These are phyloP conservation scores for Pseudococcus jackbeardsleyi DNA, from an alignment of 2,888 invertebrate species.

Conservation along the genomic window DNA sequence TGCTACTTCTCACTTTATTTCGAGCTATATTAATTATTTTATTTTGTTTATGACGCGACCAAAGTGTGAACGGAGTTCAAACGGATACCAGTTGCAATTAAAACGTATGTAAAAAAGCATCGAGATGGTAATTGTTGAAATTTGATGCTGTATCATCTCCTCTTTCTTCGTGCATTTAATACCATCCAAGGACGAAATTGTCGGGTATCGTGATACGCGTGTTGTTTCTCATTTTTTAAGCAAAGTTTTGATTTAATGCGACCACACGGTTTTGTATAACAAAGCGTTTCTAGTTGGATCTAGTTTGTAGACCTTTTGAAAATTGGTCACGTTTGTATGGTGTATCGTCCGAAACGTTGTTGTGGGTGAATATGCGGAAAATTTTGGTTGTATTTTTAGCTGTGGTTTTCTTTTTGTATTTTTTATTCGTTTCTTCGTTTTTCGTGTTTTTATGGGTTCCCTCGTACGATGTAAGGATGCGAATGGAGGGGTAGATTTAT, in stretches of 20 bases:
- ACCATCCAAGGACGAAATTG: slow-evolving; percentile 1
- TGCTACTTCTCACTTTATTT: not conserved
- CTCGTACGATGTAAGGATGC: not conserved
- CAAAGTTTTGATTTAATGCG: slow-evolving; percentile 5
- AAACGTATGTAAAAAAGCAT: not conserved
- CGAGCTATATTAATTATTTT: not conserved
- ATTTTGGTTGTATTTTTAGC: not conserved
- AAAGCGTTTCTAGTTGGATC: slow-evolving; percentile 33
- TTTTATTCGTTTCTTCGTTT: not conserved
- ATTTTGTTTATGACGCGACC: not conserved
- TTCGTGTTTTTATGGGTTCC: not conserved
- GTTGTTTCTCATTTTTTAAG: slow-evolving; percentile 18
- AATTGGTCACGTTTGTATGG: slow-evolving; percentile 19
- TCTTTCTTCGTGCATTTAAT: not conserved
- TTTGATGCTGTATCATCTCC: slow-evolving; percentile 16
- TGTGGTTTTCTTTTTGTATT: not conserved
- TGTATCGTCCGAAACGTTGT: not conserved
- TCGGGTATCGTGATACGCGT: not conserved
- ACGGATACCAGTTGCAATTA: slow-evolving; percentile 26
- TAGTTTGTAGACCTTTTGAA: slow-evolving; percentile 27
- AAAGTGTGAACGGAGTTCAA: not conserved
- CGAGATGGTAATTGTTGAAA: slow-evolving; percentile 17
- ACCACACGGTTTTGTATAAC: not conserved
- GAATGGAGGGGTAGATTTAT: not conserved
- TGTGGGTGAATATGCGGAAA: slow-evolving; percentile 34